Percentiles rank a stretch among this genome's conserved stretches.
Conservation (phyloP, 2,113 vertebrate genomes). For the Heteronetta atricapilla region DNA sequence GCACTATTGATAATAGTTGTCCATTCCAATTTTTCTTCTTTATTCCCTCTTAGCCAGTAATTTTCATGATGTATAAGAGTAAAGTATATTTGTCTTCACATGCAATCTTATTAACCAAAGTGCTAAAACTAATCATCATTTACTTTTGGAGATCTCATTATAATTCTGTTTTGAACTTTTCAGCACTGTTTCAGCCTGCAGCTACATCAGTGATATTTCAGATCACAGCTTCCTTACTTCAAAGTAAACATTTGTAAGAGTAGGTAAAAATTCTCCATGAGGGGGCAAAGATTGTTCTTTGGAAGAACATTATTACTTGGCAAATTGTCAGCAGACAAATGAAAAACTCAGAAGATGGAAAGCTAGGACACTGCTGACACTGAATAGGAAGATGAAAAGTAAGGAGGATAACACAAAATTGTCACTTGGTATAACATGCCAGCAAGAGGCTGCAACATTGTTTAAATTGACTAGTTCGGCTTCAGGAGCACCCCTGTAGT, state of each 20-base stretch:
- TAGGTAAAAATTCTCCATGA: not conserved
- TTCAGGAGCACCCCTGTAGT: not conserved
- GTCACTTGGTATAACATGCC: not conserved
- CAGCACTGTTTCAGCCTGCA: not conserved
- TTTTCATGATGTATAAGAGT: not conserved
- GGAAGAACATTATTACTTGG: not conserved
- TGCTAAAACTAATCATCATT: not conserved
- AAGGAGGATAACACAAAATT: not conserved
- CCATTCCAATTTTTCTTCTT: not conserved
- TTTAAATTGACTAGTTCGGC: not conserved
- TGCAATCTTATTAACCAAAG: not conserved
- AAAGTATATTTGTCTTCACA: not conserved
- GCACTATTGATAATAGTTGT: constrained; percentile 36
- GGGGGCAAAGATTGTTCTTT: not conserved
- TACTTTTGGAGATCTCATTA: not conserved
- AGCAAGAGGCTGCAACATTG: not conserved
- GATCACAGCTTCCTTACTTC: not conserved
- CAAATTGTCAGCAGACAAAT: not conserved
- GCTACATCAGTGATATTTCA: not conserved
- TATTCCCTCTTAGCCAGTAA: constrained; percentile 3
- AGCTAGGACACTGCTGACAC: not conserved
- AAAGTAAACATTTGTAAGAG: not conserved
- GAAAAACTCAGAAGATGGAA: not conserved
- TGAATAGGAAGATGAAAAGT: not conserved
- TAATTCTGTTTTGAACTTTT: constrained; percentile 9